phyloP scores from a whole-genome alignment of 1,140 invertebrate species.

The Odontomachus brunneus region DNA sequence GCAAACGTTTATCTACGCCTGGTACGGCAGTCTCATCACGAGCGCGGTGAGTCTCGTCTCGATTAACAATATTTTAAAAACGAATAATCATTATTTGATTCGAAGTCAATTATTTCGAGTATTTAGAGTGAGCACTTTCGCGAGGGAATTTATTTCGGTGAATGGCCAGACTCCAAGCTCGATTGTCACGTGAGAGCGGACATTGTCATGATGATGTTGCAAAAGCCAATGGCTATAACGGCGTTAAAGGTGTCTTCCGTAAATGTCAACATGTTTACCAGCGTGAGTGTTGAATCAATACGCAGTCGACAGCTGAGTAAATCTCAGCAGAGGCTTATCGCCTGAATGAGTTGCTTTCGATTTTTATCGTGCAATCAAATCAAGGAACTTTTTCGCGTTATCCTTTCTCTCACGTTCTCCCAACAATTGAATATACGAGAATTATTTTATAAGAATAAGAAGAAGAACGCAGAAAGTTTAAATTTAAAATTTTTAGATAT shows the following conservation, averaged over 20 bases:
- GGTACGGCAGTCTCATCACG: slow-evolving; percentile 20
- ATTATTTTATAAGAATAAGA: too few relatives aligned
- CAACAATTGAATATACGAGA: too few relatives aligned
- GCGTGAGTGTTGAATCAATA: slow-evolving; percentile 25
- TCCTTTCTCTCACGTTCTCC: background rate
- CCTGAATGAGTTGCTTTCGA: background rate
- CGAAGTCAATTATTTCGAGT: background rate
- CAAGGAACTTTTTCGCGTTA: too few relatives aligned
- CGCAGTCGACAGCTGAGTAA: background rate
- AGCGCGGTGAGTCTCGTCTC: slow-evolving; percentile 23
- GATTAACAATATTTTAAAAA: background rate
- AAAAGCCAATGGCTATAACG: slow-evolving; percentile 34
- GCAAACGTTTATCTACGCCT: slow-evolving; percentile 34
- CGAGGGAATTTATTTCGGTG: slow-evolving; percentile 33
- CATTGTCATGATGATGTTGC: slow-evolving; percentile 31
- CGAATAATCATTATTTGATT: background rate
- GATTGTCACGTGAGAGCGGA: background rate
- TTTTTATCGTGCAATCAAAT: background rate
- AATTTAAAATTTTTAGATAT: too few relatives aligned
- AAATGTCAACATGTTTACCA: slow-evolving; percentile 44
- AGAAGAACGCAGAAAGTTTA: too few relatives aligned
- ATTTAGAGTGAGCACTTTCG: slow-evolving; percentile 25
- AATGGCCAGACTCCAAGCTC: slow-evolving; percentile 9
- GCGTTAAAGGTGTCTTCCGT: slow-evolving; percentile 30
- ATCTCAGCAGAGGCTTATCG: background rate